Conservation (phyloP, 2,888 invertebrate species). For the Sphaerophoria rueppellii region DNA sequence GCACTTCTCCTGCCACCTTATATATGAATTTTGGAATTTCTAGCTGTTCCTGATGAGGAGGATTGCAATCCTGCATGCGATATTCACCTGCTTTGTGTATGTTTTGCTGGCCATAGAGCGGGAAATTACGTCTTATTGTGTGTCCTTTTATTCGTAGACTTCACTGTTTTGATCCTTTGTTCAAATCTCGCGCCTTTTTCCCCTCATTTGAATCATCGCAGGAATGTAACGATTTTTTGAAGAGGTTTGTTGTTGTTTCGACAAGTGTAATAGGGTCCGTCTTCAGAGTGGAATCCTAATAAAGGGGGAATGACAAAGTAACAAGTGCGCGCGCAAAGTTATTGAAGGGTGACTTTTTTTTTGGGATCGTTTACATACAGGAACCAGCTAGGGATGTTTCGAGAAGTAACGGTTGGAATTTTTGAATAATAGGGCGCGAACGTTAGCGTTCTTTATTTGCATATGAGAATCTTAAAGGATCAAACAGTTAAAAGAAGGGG, state of each 20-base stretch:
- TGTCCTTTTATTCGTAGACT: slow-evolving; percentile 44
- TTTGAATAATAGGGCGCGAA: slow-evolving; percentile 29
- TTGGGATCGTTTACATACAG: slow-evolving; percentile 3
- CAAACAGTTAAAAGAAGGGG: neutral
- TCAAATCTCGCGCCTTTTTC: slow-evolving; percentile 60
- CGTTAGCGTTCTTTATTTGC: slow-evolving; percentile 51
- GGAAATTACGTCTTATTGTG: neutral
- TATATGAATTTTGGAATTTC: neutral
- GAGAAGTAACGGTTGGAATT: slow-evolving; percentile 66
- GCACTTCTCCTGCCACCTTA: slow-evolving; percentile 68
- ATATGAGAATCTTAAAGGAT: slow-evolving; percentile 14
- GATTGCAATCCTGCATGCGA: slow-evolving; percentile 54
- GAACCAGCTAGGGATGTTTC: slow-evolving; percentile 47
- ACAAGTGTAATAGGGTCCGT: slow-evolving; percentile 64
- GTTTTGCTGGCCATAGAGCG: slow-evolving; percentile 39
- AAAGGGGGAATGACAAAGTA: slow-evolving; percentile 54
- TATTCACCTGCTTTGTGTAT: slow-evolving; percentile 66
- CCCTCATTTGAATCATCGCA: slow-evolving; percentile 9
- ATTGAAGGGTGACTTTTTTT: slow-evolving; percentile 44
- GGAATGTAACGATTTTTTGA: slow-evolving; percentile 32
- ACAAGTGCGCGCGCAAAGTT: slow-evolving; percentile 72
- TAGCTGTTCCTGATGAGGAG: neutral
- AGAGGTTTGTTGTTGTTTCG: slow-evolving; percentile 43
- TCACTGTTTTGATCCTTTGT: slow-evolving; percentile 64
- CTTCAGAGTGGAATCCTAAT: neutral